Conservation (phyloP, 2,113 vertebrate genomes). For the Gambusia affinis region DNA sequence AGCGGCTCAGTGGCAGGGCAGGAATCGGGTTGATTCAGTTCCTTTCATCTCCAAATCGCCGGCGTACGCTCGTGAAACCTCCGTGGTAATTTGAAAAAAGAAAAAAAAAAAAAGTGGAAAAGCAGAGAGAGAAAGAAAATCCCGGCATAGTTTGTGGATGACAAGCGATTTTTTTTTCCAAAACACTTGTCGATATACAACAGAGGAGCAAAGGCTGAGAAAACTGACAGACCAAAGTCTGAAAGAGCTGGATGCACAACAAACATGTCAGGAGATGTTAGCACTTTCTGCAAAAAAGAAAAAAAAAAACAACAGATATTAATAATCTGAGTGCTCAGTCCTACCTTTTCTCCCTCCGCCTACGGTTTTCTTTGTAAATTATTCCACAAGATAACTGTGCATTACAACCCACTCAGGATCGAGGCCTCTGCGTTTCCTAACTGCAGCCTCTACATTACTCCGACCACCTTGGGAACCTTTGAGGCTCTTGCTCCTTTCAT, state of each 20-base stretch:
- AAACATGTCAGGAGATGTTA: conserved; percentile 76
- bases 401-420: conserved; percentile 55
- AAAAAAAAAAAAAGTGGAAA: not conserved
- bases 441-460: conserved; percentile 32
- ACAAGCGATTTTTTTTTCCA: conserved; percentile 61
- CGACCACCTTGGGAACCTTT: conserved; percentile 53
- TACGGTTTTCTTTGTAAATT: conserved; percentile 45
- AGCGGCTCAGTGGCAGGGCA: conserved; percentile 80
- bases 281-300: conserved; percentile 23
- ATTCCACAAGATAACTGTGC: conserved; percentile 37
- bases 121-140: conserved; percentile 1
- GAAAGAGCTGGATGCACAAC: conserved; percentile 58
- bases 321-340: conserved; percentile 41
- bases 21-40: conserved; percentile 75
- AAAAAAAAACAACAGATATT: conserved; percentile 28
- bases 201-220: conserved; percentile 38
- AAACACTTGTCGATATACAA: conserved; percentile 66
- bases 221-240: conserved; percentile 56
- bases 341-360: conserved; percentile 31
- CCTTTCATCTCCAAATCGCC: conserved; percentile 83
- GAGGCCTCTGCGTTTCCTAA: conserved; percentile 37
- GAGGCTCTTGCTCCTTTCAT: conserved; percentile 44
- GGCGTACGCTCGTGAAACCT: conserved; percentile 70
- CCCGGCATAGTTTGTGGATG: conserved; percentile 65
- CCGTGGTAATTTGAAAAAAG: conserved; percentile 52